Base-by-base conservation (phyloP, 2,797 vertebrate species). In the Acanthopagrus latus region DNA sequence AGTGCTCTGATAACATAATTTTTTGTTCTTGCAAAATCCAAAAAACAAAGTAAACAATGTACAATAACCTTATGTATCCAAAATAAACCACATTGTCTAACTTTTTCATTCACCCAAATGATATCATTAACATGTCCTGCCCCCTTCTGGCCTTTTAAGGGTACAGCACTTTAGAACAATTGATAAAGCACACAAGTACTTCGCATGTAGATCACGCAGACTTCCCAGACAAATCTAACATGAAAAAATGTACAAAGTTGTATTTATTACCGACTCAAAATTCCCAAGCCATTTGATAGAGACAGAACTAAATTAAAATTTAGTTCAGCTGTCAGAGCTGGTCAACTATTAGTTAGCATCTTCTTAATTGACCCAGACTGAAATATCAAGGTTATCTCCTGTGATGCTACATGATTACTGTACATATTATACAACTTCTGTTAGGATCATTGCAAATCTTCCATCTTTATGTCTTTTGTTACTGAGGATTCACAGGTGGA, bases 81-180 rank as follows among this genome's bases (percentile, higher is more conserved):
- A 47, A 57, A 51, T 0, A 57, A 64, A 72, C 18, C 12, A 20
- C 14, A 21, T 5, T 54, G 7, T 44, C 47, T 47, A 0, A 57
- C 9, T 47, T 54, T 27, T 1, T 48, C 52, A 17, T 46, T 43
- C 25, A 43, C 8, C 41, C 4, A 18, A 38, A 48, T 50, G 0
- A 50, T 43, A 17, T 62, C 23, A 72, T 58, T 63, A 50, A 33
- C 11, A 69, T 72, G 20, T 0, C 1, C 74, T 76, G 77, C 81
- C 84, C 75, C 68, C 87, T 90, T 17, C 68, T 88, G 87, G 88
- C 46, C 44, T 17, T 20, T 55, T 23, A 10, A 17, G 62, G 0
- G 9, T 21, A 65, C 43, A 68, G 21, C 74, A 74, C 25, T 20
- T 18, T 1, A 41, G 1, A 81, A 56, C 1, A 21, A 6, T 27